These are phyloP conservation scores for Serranus cabrilla DNA, from an alignment of 2,797 vertebrate species.

Conservation along the genomic window DNA sequence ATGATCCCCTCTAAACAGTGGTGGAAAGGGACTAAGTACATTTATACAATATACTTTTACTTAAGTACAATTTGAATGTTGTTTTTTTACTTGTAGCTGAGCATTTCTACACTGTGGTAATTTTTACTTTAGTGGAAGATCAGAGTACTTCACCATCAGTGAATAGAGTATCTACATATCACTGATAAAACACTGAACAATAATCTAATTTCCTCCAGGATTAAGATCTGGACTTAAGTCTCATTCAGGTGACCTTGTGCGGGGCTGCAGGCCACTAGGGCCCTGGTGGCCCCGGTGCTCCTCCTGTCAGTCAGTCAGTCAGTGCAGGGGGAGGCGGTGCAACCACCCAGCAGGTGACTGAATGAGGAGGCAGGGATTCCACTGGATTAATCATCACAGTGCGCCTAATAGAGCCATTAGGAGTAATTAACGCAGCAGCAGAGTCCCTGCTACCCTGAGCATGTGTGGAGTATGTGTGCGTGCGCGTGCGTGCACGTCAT, in stretches of 20 bases:
- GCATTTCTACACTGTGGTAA: too few relatives aligned
- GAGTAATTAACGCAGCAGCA: constrained; percentile 81
- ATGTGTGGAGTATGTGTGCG: constrained; percentile 35
- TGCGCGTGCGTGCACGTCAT: not conserved
- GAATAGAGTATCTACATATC: not conserved
- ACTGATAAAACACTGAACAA: not conserved
- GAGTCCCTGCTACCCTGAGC: constrained; percentile 57
- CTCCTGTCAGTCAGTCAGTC: constrained; percentile 38
- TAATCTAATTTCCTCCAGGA: not conserved
- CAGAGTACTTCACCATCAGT: not conserved
- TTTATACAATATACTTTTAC: too few relatives aligned
- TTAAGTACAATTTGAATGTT: too few relatives aligned
- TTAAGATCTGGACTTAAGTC: not conserved
- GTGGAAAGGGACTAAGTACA: too few relatives aligned
- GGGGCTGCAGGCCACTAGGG: constrained; percentile 40
- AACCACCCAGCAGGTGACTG: constrained; percentile 65
- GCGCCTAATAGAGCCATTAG: constrained; percentile 80
- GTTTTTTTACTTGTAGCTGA: too few relatives aligned
- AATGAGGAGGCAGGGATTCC: constrained; percentile 65
- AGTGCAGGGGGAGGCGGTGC: constrained; percentile 33
- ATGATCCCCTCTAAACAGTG: not conserved
- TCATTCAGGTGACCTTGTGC: constrained; percentile 71
- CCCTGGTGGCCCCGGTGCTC: constrained; percentile 15
- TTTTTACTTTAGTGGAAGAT: too few relatives aligned
- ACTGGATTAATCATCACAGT: constrained; percentile 74